A percentile compares a stretch with the other conserved stretches of the same genome.
Conservation (phyloP, 2,113 vertebrate species). For the Rhineura floridana region DNA sequence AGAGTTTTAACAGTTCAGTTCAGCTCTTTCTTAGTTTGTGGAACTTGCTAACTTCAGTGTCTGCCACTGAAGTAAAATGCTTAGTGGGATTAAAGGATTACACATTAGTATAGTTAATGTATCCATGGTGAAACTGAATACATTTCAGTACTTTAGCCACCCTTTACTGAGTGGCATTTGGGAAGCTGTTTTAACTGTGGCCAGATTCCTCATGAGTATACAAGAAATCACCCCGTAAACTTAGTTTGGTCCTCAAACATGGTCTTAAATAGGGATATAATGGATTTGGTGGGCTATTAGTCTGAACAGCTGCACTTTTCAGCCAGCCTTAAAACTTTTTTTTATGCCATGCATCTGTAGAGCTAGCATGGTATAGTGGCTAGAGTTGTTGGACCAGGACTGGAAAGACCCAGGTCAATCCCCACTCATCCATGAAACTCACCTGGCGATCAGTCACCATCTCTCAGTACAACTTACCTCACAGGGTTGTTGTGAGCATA, state of each 20-base stretch:
- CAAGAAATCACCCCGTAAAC: not conserved
- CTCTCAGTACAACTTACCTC: not conserved
- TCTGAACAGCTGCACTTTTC: not conserved
- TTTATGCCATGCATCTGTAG: too few species aligned
- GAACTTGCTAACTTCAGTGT: not conserved
- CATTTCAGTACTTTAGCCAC: not conserved
- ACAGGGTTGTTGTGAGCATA: not conserved
- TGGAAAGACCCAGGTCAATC: not conserved
- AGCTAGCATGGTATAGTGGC: not conserved
- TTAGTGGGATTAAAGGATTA: slow-evolving; percentile 4
- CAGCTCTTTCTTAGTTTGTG: not conserved
- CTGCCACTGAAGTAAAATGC: not conserved
- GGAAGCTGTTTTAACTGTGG: not conserved
- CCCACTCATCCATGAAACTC: not conserved
- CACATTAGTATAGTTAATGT: not conserved
- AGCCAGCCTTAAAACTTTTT: not conserved
- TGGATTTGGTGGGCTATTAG: not conserved
- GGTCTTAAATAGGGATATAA: not conserved
- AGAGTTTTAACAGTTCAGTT: too few species aligned
- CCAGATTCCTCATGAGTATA: not conserved
- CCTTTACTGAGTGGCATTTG: not conserved
- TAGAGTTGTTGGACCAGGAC: not conserved
- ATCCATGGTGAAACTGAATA: not conserved
- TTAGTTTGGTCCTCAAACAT: not conserved
- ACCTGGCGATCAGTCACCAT: not conserved